A percentile compares a stretch with the other conserved stretches of the same genome.
phyloP scores from a whole-genome alignment of 2,113 vertebrate species.

The Tragelaphus imberbis region DNA sequence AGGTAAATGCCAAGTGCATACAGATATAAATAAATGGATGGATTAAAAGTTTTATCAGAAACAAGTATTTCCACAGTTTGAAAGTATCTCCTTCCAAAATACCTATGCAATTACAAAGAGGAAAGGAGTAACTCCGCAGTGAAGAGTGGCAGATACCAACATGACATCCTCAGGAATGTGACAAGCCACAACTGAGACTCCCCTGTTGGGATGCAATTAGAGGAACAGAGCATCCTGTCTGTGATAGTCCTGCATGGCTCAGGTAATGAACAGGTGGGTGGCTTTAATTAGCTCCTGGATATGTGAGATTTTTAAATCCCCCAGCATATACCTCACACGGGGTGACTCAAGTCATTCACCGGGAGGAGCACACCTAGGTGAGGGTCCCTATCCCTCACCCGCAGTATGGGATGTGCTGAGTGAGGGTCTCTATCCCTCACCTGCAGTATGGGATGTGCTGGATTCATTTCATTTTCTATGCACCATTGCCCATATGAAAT shows the following conservation, averaged over 20 bases:
- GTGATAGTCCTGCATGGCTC: not conserved
- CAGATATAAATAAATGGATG: not conserved
- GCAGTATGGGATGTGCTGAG: not conserved
- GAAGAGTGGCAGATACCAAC: not conserved
- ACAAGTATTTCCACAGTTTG: not conserved
- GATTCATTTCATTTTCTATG: not conserved
- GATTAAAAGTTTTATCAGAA: not conserved
- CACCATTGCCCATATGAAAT: not conserved
- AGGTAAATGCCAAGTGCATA: not conserved
- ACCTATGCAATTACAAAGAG: not conserved
- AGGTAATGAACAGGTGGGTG: not conserved
- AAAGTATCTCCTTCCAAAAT: not conserved
- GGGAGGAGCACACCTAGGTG: not conserved
- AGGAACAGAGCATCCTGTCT: not conserved
- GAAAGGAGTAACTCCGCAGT: not conserved
- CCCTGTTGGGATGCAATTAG: not conserved
- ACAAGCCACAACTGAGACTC: not conserved
- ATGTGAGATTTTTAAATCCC: not conserved
- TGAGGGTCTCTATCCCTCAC: not conserved
- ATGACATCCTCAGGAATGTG: not conserved
- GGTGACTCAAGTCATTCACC: not conserved
- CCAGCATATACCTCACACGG: not conserved
- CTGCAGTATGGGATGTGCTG: fast-evolving
- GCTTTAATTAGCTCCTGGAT: not conserved
- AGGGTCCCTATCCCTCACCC: not conserved